A percentile compares a stretch with the other conserved stretches of the same genome.
These are phyloP conservation scores for Drepanosiphum platanoidis DNA, from an alignment of 2,888 invertebrate genomes.

Conservation along the genomic window DNA sequence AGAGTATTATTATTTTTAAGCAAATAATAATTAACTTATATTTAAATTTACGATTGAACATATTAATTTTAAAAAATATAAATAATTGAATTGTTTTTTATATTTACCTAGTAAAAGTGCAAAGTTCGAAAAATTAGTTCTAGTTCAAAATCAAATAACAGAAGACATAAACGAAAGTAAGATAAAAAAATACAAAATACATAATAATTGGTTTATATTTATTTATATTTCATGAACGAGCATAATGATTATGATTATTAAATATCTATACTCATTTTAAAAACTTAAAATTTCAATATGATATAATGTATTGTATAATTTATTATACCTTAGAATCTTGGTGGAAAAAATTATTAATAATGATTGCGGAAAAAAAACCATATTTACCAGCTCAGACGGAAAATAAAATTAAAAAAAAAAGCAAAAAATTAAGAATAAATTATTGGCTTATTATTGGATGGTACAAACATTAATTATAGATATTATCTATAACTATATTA, in stretches of 20 bases:
- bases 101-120: not conserved
- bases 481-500: not conserved
- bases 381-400: slow-evolving; percentile 15
- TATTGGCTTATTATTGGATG: slow-evolving; percentile 36
- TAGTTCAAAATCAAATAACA: not conserved
- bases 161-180: too few species aligned
- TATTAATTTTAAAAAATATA: too few species aligned
- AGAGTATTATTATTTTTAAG: too few species aligned
- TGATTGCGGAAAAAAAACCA: not conserved
- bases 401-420: not conserved
- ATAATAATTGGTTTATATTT: too few species aligned
- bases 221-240: too few species aligned
- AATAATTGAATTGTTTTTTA: not conserved
- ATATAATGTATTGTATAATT: not conserved
- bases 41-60: too few species aligned
- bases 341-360: not conserved
- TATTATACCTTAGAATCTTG: not conserved
- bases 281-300: not conserved
- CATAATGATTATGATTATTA: not conserved
- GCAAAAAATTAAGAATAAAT: not conserved
- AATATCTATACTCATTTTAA: too few species aligned
- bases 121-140: not conserved
- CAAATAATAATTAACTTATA: too few species aligned
- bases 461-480: not conserved
- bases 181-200: not conserved